These are phyloP conservation scores for Hololepta plana DNA, from an alignment of 2,888 invertebrate genomes.

Conservation along the genomic window DNA sequence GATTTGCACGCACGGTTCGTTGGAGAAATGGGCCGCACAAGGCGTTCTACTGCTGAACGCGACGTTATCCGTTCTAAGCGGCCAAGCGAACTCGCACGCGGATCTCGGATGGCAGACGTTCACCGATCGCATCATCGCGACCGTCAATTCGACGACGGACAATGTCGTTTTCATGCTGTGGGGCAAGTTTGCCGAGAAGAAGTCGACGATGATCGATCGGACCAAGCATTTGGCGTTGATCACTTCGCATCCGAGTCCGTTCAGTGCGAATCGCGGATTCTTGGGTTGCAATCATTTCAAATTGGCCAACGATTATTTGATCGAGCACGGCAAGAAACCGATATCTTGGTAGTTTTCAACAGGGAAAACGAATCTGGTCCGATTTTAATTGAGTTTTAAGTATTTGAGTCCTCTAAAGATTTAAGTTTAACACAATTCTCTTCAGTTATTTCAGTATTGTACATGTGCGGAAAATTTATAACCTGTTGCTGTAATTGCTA, in stretches of 20 bases:
- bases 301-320: neutral
- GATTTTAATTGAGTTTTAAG: too few species aligned
- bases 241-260: neutral
- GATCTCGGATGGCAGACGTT: neutral
- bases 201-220: neutral
- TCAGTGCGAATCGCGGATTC: neutral
- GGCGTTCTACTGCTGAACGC: constrained; percentile 1
- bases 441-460: too few species aligned
- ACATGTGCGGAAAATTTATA: too few species aligned
- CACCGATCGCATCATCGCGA: neutral
- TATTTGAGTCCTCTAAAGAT: too few species aligned
- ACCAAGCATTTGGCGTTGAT: constrained; percentile 1
- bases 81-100: neutral
- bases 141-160: neutral
- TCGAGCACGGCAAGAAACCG: too few species aligned
- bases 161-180: constrained; percentile 1
- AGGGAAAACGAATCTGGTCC: too few species aligned
- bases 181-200: neutral
- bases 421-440: too few species aligned
- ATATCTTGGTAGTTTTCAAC: too few species aligned
- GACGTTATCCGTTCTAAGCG: neutral
- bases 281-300: neutral
- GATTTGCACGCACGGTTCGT: neutral
- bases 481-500: too few species aligned
- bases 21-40: neutral